These are phyloP conservation scores for Notolabrus celidotus DNA, from an alignment of 2,797 vertebrate species.

Conservation along the genomic window DNA sequence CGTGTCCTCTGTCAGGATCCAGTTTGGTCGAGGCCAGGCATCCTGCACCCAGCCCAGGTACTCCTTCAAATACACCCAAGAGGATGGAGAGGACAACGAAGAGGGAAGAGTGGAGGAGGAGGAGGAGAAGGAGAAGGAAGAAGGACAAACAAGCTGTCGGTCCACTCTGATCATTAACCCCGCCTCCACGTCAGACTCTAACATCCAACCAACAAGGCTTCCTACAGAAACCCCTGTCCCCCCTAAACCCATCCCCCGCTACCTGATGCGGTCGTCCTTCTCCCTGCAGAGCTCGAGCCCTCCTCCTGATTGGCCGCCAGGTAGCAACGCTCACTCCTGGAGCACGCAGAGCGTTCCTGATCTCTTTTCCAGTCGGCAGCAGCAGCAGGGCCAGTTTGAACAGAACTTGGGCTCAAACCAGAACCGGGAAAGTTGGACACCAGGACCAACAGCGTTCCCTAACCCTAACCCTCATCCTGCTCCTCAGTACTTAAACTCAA, in stretches of 20 bases:
- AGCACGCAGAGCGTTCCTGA: slow-evolving; percentile 92
- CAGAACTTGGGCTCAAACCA: slow-evolving; percentile 29
- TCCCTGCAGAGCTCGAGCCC: slow-evolving; percentile 87
- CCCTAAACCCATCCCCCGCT: slow-evolving; percentile 69
- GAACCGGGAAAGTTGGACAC: too few species aligned
- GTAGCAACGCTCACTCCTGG: slow-evolving; percentile 81
- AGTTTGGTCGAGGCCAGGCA: slow-evolving; percentile 87
- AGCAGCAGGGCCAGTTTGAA: slow-evolving; percentile 15
- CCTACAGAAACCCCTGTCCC: slow-evolving; percentile 45
- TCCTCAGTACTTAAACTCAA: slow-evolving; percentile 35
- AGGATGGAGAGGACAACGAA: slow-evolving; percentile 34
- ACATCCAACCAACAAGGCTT: slow-evolving; percentile 8
- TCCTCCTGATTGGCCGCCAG: slow-evolving; percentile 83
- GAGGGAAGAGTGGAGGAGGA: slow-evolving; percentile 67
- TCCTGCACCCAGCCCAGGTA: slow-evolving; percentile 88
- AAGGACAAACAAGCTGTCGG: slow-evolving; percentile 69
- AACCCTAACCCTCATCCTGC: slow-evolving; percentile 9
- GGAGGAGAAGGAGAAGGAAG: slow-evolving; percentile 65
- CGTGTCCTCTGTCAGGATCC: slow-evolving; percentile 93
- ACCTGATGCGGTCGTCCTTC: slow-evolving; percentile 83
- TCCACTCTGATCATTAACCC: slow-evolving; percentile 87
- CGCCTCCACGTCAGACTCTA: slow-evolving; percentile 11
- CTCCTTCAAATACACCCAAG: slow-evolving; percentile 87
- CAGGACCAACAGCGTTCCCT: slow-evolving; percentile 42
- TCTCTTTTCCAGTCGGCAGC: slow-evolving; percentile 68